Conservation (phyloP, 2,113 vertebrate genomes). For the Capreolus pygargus region DNA sequence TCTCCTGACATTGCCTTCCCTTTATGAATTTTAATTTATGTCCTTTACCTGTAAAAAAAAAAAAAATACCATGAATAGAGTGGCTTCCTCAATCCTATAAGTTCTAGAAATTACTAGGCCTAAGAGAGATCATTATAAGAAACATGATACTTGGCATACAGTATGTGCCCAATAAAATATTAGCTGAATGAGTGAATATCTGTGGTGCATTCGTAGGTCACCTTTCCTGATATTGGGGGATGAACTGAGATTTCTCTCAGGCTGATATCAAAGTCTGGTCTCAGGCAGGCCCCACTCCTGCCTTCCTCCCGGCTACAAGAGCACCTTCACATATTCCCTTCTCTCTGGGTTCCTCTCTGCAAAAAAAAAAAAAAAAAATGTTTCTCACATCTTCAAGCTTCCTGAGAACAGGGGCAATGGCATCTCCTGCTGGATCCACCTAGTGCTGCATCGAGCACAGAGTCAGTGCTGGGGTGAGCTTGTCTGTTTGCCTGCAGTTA, state of each 20-base stretch:
- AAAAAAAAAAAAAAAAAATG: background rate
- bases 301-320: background rate
- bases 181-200: background rate
- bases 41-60: background rate
- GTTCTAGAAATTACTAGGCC: background rate
- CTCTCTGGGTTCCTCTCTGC: background rate
- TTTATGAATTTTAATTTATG: background rate
- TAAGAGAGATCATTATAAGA: background rate
- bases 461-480: background rate
- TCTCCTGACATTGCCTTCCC: background rate
- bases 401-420: fast-evolving
- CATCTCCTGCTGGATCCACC: background rate
- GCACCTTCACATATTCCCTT: background rate
- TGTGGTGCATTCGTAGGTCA: background rate
- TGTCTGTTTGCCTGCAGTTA: background rate
- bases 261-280: background rate
- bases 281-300: background rate
- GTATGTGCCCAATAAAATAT: background rate
- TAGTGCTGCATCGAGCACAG: background rate
- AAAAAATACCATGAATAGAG: background rate
- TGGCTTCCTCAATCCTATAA: background rate
- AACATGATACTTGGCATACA: too few relatives aligned
- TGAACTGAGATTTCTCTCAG: background rate
- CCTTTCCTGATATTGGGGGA: background rate
- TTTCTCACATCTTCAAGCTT: background rate